phyloP scores from a whole-genome alignment of 2,797 vertebrate species.

The Melanotaenia maccullochi region DNA sequence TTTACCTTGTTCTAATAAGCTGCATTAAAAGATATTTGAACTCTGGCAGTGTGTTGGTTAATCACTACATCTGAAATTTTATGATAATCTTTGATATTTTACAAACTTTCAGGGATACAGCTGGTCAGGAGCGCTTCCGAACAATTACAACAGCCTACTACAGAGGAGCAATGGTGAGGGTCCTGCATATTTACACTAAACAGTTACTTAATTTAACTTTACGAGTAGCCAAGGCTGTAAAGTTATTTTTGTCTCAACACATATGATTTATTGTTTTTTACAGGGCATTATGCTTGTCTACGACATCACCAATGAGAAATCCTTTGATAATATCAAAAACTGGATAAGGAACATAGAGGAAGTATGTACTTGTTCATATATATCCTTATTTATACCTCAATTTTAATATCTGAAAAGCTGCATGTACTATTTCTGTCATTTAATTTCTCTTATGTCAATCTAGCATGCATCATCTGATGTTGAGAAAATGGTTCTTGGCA shows the following conservation, averaged over 20 bases:
- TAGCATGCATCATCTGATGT: slow-evolving; percentile 97
- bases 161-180: slow-evolving; percentile 94
- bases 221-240: background rate
- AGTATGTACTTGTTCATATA: slow-evolving; percentile 72
- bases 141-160: slow-evolving; percentile 99
- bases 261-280: background rate
- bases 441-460: slow-evolving; percentile 7
- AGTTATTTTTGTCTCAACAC: background rate
- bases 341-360: slow-evolving; percentile 99
- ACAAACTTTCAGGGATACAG: slow-evolving; percentile 90
- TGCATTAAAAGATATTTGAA: background rate
- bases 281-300: slow-evolving; percentile 99
- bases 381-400: background rate
- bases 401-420: background rate
- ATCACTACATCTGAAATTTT: background rate
- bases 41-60: background rate
- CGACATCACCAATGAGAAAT: slow-evolving; percentile 99
- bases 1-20: background rate
- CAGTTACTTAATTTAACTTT: background rate
- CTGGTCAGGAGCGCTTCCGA: slow-evolving; percentile 96
- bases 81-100: background rate
- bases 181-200: background rate
- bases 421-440: background rate
- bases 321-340: slow-evolving; percentile 98
- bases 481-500: slow-evolving; percentile 98